These are phyloP conservation scores for Drosophila truncata DNA, from an alignment of 1,140 invertebrate genomes.

Conservation along the genomic window DNA sequence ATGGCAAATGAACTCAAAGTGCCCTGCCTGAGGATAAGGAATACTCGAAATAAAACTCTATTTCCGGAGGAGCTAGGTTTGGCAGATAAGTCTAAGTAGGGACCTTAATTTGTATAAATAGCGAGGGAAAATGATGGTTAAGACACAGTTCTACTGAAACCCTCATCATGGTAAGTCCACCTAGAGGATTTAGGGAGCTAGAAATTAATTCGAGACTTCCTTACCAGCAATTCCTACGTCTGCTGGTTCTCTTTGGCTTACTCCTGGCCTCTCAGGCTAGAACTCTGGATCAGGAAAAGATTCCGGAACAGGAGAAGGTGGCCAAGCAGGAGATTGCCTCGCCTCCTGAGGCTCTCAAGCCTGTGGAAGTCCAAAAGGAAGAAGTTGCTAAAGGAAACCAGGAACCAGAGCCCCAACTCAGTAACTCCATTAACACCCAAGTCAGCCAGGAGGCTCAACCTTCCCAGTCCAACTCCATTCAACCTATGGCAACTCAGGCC, in stretches of 20 bases:
- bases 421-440: not conserved
- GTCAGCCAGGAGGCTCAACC: not conserved
- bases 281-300: constrained; percentile 13
- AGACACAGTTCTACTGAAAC: constrained; percentile 65
- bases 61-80: constrained; percentile 27
- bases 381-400: not conserved
- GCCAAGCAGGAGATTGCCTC: not conserved
- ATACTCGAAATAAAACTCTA: constrained; percentile 39
- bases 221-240: constrained; percentile 37
- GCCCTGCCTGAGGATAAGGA: constrained; percentile 23
- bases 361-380: constrained; percentile 5
- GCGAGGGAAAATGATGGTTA: not conserved
- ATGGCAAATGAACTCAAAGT: constrained; percentile 28
- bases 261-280: constrained; percentile 34
- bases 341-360: not conserved
- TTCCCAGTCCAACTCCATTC: not conserved
- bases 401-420: not conserved
- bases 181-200: not conserved
- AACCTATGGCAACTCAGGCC: not conserved
- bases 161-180: constrained; percentile 69
- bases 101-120: constrained; percentile 54
- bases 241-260: constrained; percentile 46
- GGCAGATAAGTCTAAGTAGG: not conserved
- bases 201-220: constrained; percentile 7
- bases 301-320: constrained; percentile 11